Base-by-base conservation (phyloP, 2,888 invertebrate species). In the Agriopis aurantiaria region DNA sequence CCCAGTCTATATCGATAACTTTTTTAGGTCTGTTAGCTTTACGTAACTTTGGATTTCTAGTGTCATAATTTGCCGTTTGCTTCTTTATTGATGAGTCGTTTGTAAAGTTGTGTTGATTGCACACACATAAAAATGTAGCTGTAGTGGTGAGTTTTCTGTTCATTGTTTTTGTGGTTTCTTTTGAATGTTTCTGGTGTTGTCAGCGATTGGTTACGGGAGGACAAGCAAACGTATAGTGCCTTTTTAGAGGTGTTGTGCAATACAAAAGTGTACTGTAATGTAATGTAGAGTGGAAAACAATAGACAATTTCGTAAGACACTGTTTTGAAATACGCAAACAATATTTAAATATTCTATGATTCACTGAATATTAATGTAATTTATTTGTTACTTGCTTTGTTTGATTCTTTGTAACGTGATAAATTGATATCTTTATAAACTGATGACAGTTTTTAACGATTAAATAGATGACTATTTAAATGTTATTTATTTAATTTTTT, bases 121-220 rank as follows among this genome's bases (percentile, higher is more conserved):
- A 53, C 14, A 53, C 43, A 46, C 14, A 60, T 3, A 41, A 17
- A 9, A 17, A 43, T 10, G 33, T 53, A 10, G 12, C 1, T 43
- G 45, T 58, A 46, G 40, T 46, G 52, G 17, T 58, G 52, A 1
- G 4, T 52, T 43, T 55, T 52, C 45, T 58, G 14, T 52, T 17
- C 48, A 80, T 83, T 80, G 83, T 85, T 79, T 78, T 72, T 78
- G 66, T 73, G 76, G 78, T 82, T 85, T 82, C 78, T 80, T 78
- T 80, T 76, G 75, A 73, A 70, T 77, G 75, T 72, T 71, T 78
- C 78, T 81, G 81, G 80, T 80, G 77, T 82, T 81, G 79, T 79
- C 61, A 57, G 41, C 68, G 56, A 72, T 72, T 73, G 72, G 72
- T 69, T 72, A 66, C 63, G 56, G 66, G 65, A 69, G 57, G 46